Conservation (phyloP, 2,888 invertebrate species). For the Heliconius hortense region DNA sequence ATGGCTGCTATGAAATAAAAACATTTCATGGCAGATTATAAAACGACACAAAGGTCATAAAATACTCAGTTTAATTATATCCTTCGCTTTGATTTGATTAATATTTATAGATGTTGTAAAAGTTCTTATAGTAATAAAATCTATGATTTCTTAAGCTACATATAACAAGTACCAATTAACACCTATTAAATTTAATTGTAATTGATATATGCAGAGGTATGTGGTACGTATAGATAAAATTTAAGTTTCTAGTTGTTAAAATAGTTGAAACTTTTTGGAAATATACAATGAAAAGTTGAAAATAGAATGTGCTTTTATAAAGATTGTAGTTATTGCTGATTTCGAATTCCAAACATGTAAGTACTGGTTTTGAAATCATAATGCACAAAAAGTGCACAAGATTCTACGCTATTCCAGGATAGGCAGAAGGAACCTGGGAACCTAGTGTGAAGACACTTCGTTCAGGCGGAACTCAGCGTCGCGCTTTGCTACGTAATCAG, state of each 20-base stretch:
- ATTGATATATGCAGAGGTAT: background rate
- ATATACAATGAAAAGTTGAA: background rate
- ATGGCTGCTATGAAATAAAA: background rate
- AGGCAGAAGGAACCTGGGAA: too few species aligned
- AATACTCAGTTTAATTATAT: conserved; percentile 30
- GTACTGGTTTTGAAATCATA: background rate
- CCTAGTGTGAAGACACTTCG: too few species aligned
- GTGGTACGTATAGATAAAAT: background rate
- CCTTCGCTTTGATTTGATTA: conserved; percentile 31
- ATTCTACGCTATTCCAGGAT: too few species aligned
- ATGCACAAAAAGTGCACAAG: background rate
- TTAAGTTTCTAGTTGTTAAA: background rate
- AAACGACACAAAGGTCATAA: conserved; percentile 19
- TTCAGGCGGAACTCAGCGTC: too few species aligned
- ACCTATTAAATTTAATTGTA: conserved; percentile 33
- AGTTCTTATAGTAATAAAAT: conserved; percentile 30
- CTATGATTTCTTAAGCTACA: conserved; percentile 26
- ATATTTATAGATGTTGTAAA: conserved; percentile 31
- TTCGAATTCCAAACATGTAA: background rate
- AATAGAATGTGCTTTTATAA: background rate
- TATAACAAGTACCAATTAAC: conserved; percentile 34
- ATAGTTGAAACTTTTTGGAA: background rate
- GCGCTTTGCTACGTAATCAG: too few species aligned
- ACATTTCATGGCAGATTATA: conserved; percentile 19
- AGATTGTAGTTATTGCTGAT: background rate